These are phyloP conservation scores for Leguminivora glycinivorella DNA, from an alignment of 1,140 invertebrate species.

Conservation along the genomic window DNA sequence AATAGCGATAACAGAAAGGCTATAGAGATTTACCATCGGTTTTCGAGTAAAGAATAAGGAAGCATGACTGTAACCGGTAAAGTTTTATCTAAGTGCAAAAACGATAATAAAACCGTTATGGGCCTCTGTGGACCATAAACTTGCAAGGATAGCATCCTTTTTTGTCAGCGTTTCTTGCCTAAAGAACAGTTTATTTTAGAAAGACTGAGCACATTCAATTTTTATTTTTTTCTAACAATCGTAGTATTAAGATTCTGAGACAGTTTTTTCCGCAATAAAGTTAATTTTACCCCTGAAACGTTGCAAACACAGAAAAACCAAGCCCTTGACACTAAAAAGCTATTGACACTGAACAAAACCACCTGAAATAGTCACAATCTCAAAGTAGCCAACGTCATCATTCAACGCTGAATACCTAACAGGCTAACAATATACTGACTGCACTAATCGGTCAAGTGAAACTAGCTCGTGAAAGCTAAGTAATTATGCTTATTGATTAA, in stretches of 20 bases:
- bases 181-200: neutral
- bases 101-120: neutral
- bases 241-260: too few relatives aligned
- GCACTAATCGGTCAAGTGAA: neutral
- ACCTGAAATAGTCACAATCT: neutral
- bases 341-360: neutral
- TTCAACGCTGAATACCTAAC: neutral
- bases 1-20: too few relatives aligned
- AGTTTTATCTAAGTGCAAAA: neutral
- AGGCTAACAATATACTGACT: neutral
- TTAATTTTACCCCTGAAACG: neutral
- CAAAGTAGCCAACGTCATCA: neutral
- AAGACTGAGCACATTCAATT: neutral
- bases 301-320: neutral
- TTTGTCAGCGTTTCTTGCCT: too few relatives aligned
- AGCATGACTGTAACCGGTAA: too few relatives aligned
- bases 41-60: too few relatives aligned
- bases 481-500: slow-evolving; percentile 1
- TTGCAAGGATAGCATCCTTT: too few relatives aligned
- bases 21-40: too few relatives aligned
- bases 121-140: neutral
- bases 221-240: too few relatives aligned
- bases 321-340: too few relatives aligned
- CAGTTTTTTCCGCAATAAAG: neutral
- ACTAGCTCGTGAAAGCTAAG: neutral